These are phyloP conservation scores for Tryphoninae sp. DNA, from an alignment of 2,888 invertebrate species.

Conservation along the genomic window DNA sequence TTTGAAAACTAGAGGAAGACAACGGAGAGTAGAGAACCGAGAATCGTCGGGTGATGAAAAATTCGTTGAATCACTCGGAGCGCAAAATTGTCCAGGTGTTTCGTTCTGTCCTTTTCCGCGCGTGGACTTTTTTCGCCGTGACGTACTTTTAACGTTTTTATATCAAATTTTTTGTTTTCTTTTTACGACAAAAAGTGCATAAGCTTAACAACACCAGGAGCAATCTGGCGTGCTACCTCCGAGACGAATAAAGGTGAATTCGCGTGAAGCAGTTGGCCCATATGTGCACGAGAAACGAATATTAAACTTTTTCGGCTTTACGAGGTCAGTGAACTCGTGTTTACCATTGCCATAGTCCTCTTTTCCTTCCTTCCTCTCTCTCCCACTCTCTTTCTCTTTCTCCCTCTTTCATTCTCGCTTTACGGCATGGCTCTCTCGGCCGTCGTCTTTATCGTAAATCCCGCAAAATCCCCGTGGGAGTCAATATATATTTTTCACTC, in stretches of 20 bases:
- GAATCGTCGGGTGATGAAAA: constrained; percentile 51
- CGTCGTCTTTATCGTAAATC: constrained; percentile 73
- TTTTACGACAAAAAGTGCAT: constrained; percentile 6
- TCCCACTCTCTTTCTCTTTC: background rate
- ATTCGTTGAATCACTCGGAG: constrained; percentile 52
- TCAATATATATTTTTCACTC: constrained; percentile 72
- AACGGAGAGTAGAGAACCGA: constrained; percentile 43
- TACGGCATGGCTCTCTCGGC: constrained; percentile 59
- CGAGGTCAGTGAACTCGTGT: constrained; percentile 63
- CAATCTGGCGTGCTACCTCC: constrained; percentile 43
- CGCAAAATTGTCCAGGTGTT: constrained; percentile 36
- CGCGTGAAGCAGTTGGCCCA: constrained; percentile 54
- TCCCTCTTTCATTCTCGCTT: background rate
- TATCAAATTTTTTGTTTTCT: constrained; percentile 2
- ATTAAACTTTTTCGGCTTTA: constrained; percentile 73
- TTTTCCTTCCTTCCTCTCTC: background rate
- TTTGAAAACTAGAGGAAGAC: constrained; percentile 8
- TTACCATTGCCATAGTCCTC: constrained; percentile 19
- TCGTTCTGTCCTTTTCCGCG: constrained; percentile 30
- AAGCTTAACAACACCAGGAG: constrained; percentile 27
- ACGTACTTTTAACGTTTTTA: background rate
- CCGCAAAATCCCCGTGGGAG: constrained; percentile 69
- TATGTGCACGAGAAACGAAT: constrained; percentile 65
- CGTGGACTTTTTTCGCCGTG: constrained; percentile 15
- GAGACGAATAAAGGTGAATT: constrained; percentile 54